Evolutionary conservation across 2,113 vertebrate species (phyloP), one percentile per base, ranked within the genome.

Genomic region (Illadopsis cleaveri): DNA sequence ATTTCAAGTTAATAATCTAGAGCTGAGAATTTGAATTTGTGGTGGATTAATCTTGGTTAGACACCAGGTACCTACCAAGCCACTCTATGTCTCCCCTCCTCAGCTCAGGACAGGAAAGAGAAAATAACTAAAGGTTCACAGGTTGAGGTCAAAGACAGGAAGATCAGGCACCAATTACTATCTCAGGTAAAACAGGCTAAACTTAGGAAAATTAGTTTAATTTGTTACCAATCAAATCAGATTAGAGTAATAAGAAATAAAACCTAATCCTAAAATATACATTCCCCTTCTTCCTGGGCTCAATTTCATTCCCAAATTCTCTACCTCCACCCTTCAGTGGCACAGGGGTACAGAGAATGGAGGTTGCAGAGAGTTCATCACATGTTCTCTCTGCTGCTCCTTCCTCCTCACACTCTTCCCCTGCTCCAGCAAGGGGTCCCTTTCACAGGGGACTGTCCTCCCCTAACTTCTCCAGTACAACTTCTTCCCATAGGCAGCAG

Each of bases 401-500:
- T 58, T 58, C 24, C 20, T 45, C 28, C 28, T 72, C n/a, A 40
- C 28, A 25, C 44, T 53, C 33, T 38, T 58, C 24, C 37, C 5
- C 44, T 30, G 51, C 30, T 79, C 19, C 50, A n/a, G 7, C 20
- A 20, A 6, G 11, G 44, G 7, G 24, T n/a, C 38, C n/a, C 37
- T 71, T 37, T 45, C 37, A 45, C 50, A n/a, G 33, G 16, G 10
- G 37, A 65, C 50, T 30, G 50, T n/a, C 11, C 20, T 38, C 28
- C 33, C 18, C 11, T 24, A 21, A 22, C 8, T 51, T 8, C 37
- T 71, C 44, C 44, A 51, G 7, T 11, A 17, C 0, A 0, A 30
- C 24, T 11, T 50, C 50, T 22, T 45, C 73, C 64, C 37, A 31
- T 3, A 4, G 44, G 44, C 50, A 56, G 18, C 35, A 70, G 47